Base-by-base conservation (phyloP, 2,113 vertebrate species). In the Phylloscopus trochiloides region DNA sequence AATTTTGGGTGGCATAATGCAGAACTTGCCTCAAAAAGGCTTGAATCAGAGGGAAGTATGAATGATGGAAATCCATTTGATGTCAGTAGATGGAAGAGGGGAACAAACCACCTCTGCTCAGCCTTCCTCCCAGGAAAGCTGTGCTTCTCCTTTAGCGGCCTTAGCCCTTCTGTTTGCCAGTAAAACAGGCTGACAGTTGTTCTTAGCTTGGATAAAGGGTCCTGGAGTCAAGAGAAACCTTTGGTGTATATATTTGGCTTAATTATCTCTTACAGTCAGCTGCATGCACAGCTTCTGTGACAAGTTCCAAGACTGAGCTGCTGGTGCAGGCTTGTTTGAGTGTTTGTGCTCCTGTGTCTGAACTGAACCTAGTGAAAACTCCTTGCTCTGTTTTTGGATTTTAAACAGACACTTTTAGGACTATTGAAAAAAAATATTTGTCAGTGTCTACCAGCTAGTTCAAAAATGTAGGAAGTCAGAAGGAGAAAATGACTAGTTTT, bases 141-240 rank as follows among this genome's bases (percentile, higher is more conserved):
- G 24, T 4, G 4, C 24, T 47, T 73, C n/a, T 54, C 19, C 65
- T 47, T 47, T 22, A 51, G 54, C 0, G 0, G 9, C 48, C 55
- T 47, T 8, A 42, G 38, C 58, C 20, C 5, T 0, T 38, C 3
- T 11, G 3, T 26, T 77, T 24, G 11, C 16, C n/a, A 63, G 16
- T 50, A 9, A 50, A 51, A 73, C 67, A 68, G 18, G 4, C 0
- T 11, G 68, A 17, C 11, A 24, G 7, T 36, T 70, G 7, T 47
- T 65, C 57, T 32, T 5, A 47, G 22, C 22, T 2, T 82, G 62
- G 42, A 55, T 31, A 29, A 59, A 38, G 29, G 32, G 15, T 29
- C n/a, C 16, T 24, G 25, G 47, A 47, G 20, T 55, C 20, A 36
- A 15, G 86, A 55, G 57, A 63, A 54, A 15, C 48, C 22, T 67